A percentile compares a stretch with the other conserved stretches of the same genome.
Evolutionary conservation across 2,888 invertebrate species (phyloP).

Genomic region (Aethes cnicana): DNA sequence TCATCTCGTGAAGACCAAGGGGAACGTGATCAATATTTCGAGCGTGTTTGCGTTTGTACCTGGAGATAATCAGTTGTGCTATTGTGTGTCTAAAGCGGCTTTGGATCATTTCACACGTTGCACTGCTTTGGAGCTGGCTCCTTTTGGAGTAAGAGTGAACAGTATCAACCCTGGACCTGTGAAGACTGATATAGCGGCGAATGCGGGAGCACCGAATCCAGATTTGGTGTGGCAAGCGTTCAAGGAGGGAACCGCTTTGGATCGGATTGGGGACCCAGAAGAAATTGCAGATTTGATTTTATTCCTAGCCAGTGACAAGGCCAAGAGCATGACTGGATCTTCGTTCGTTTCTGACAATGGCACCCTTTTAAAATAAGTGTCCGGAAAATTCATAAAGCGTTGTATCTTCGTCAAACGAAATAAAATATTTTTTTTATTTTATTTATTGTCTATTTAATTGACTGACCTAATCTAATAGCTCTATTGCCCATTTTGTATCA

Average conservation of each 20-base stretch:
- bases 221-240: background rate
- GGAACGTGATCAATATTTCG: constrained; percentile 31
- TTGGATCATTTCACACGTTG: constrained; percentile 33
- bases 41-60: constrained; percentile 7
- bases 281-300: constrained; percentile 22
- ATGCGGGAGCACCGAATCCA: constrained; percentile 15
- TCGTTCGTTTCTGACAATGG: constrained; percentile 8
- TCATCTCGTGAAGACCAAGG: constrained; percentile 30
- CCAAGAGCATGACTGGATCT: constrained; percentile 27
- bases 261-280: constrained; percentile 8
- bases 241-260: background rate
- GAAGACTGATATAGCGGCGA: constrained; percentile 23
- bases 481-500: too few relatives aligned
- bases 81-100: constrained; percentile 26
- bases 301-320: constrained; percentile 26
- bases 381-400: too few relatives aligned
- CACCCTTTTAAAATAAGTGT: background rate
- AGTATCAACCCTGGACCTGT: constrained; percentile 30
- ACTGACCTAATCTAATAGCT: too few relatives aligned
- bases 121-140: constrained; percentile 29
- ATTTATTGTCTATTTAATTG: too few relatives aligned
- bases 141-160: constrained; percentile 32
- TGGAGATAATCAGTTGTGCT: too few relatives aligned
- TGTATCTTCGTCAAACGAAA: too few relatives aligned
- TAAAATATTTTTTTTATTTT: too few relatives aligned